Conservation (phyloP, 2,888 invertebrate genomes). For the Lycaena phlaeas region DNA sequence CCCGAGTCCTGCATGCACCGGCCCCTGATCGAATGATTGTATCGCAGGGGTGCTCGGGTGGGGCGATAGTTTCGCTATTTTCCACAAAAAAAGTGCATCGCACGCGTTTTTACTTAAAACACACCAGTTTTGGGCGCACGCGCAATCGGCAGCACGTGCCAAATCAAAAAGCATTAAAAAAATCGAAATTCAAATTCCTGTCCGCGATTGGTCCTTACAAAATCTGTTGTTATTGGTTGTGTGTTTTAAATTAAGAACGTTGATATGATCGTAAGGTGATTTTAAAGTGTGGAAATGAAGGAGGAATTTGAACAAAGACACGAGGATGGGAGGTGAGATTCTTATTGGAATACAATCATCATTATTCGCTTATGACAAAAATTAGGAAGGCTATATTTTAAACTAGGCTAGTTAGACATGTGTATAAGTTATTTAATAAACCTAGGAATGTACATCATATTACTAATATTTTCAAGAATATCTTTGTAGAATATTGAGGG, state of each 20-base stretch:
- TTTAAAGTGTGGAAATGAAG: conserved; percentile 27
- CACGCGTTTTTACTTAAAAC: conserved; percentile 68
- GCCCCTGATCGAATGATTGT: conserved; percentile 53
- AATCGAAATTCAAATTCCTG: conserved; percentile 14
- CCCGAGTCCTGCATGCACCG: conserved; percentile 50
- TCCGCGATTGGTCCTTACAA: background rate
- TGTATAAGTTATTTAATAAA: no score
- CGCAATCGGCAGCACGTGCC: conserved; percentile 54
- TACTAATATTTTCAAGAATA: no score
- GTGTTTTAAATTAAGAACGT: background rate
- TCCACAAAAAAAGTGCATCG: conserved; percentile 51
- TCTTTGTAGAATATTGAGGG: no score
- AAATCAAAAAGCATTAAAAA: conserved; percentile 16
- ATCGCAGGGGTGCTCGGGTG: conserved; percentile 44
- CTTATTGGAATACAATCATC: conserved; percentile 43
- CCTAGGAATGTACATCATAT: no score
- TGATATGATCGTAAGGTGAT: conserved; percentile 14
- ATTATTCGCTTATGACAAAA: conserved; percentile 13
- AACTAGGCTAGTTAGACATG: no score
- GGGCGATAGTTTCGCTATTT: conserved; percentile 64
- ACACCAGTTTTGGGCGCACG: conserved; percentile 56
- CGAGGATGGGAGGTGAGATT: conserved; percentile 38
- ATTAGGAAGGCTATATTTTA: background rate
- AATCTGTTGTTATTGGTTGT: background rate
- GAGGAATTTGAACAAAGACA: conserved; percentile 37